Conservation (phyloP, 2,797 vertebrate genomes). For the Salarias fasciatus region DNA sequence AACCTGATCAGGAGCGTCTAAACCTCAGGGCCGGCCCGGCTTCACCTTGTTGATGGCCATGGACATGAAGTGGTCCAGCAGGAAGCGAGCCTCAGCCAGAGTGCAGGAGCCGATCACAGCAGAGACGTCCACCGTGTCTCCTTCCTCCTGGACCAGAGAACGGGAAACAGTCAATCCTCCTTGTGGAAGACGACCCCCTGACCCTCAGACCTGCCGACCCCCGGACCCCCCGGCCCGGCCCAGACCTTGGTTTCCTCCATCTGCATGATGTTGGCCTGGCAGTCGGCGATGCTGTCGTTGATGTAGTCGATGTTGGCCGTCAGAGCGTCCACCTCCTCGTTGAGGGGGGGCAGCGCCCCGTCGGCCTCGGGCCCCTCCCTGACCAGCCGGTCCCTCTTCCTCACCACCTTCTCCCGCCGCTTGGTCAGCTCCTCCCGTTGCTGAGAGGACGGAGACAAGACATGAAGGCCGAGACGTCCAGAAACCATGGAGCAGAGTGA, state of each 20-base stretch:
- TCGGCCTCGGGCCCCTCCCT: conserved; percentile 86
- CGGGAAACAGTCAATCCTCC: too few species aligned
- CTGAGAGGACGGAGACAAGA: conserved; percentile 45
- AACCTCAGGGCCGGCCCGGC: too few species aligned
- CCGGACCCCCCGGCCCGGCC: too few species aligned
- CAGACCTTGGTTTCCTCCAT: conserved; percentile 95
- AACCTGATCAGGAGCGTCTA: too few species aligned
- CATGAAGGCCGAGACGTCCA: too few species aligned
- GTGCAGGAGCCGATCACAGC: conserved; percentile 94
- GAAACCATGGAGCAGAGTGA: too few species aligned
- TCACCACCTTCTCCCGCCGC: conserved; percentile 92
- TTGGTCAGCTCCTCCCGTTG: conserved; percentile 98
- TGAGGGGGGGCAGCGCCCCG: conserved; percentile 84
- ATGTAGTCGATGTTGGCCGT: conserved; percentile 97
- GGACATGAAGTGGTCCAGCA: conserved; percentile 95
- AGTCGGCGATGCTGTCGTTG: conserved; percentile 96
- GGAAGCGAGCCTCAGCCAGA: conserved; percentile 92
- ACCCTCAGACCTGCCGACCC: too few species aligned
- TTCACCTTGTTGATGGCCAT: conserved; percentile 96
- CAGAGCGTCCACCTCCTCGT: conserved; percentile 93
- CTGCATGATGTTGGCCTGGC: conserved; percentile 98
- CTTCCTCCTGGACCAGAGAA: conserved; percentile 90
- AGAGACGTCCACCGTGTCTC: conserved; percentile 90
- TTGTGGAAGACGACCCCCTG: too few species aligned
- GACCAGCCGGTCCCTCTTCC: conserved; percentile 87